A percentile compares a stretch with the other conserved stretches of the same genome.
Evolutionary conservation across 2,888 invertebrate species (phyloP).

Genomic region (Acanthococcus lagerstroemiae): DNA sequence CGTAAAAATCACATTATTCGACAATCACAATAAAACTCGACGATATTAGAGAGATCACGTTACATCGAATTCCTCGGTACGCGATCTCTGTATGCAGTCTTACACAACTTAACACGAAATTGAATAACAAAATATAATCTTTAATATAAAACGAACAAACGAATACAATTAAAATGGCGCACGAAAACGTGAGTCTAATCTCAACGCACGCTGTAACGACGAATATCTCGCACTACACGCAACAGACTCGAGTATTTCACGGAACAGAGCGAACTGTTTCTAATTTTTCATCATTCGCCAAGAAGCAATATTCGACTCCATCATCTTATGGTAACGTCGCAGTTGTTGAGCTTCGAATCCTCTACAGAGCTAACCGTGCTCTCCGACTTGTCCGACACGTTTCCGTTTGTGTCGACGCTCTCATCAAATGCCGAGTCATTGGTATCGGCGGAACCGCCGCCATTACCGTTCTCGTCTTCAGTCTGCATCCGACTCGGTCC

Average conservation of each 20-base stretch:
- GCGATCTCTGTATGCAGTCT: slow-evolving; percentile 23
- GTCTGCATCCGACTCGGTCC: background rate
- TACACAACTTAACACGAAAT: slow-evolving; percentile 2
- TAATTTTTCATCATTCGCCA: too few species aligned
- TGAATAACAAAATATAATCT: background rate
- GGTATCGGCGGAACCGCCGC: background rate
- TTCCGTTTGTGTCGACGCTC: slow-evolving; percentile 14
- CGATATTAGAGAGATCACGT: slow-evolving; percentile 18
- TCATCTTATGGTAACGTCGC: slow-evolving; percentile 1
- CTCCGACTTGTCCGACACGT: slow-evolving; percentile 13
- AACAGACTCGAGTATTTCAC: background rate
- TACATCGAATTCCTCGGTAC: background rate
- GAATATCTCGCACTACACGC: slow-evolving; percentile 3
- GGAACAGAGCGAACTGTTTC: too few species aligned
- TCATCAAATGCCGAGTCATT: slow-evolving; percentile 24
- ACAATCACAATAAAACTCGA: slow-evolving; percentile 17
- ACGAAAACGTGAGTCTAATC: background rate
- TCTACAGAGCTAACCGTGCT: slow-evolving; percentile 9
- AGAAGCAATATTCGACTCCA: background rate
- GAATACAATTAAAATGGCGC: background rate
- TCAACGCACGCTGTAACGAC: background rate
- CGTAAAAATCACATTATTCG: slow-evolving; percentile 4
- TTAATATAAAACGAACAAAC: background rate
- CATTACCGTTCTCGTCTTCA: background rate
- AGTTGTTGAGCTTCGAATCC: slow-evolving; percentile 12